Evolutionary conservation across 2,888 invertebrate genomes (phyloP), one percentile per base, ranked within the genome.

Genomic region (Crepidodera aurea): DNA sequence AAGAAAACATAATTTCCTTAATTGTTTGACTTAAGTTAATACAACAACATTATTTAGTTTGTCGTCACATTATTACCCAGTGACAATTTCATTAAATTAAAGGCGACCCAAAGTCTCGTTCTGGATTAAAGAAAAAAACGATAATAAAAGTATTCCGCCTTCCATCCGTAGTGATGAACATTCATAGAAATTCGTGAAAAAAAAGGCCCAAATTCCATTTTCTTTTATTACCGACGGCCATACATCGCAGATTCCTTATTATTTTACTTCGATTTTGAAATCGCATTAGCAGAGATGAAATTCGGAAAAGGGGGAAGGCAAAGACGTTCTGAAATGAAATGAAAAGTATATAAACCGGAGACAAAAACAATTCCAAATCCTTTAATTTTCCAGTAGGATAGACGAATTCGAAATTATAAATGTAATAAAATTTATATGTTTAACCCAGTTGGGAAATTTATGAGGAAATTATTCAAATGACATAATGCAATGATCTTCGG

Each of bases 191-290:
- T 48, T 27, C 13, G 27, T 27, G 22, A 12, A 27, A 48, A 46
- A 46, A 48, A 48, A 12, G 48, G 48, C 48, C 6, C 27, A 29
- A 48, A 48, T 48, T 48, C 48, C 48, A 48, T 48, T 48, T 48
- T 6, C 27, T 48, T 48, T 48, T 48, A 48, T 48, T 48, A 27
- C 48, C 27, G 7, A 46, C 8, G 46, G 46, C 46, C 46, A 25
- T 46, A 25, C 46, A 46, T 46, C 46, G 22, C n/a, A 48, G 48
- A 29, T 48, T 48, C 15, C 27, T 48, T 48, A 48, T 48, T 48
- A 48, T 48, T 48, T 48, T 48, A 48, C 48, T 48, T 48, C 48
- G 48, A 48, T 48, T 48, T 48, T 48, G 27, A 48, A 48, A 27
- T 48, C 48, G 48, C 15, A 48, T 48, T 48, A 48, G 27, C 16